Percentiles rank a stretch among this genome's conserved stretches.
Evolutionary conservation across 2,113 vertebrate genomes (phyloP).

Genomic region (Psephotus haematonotus): DNA sequence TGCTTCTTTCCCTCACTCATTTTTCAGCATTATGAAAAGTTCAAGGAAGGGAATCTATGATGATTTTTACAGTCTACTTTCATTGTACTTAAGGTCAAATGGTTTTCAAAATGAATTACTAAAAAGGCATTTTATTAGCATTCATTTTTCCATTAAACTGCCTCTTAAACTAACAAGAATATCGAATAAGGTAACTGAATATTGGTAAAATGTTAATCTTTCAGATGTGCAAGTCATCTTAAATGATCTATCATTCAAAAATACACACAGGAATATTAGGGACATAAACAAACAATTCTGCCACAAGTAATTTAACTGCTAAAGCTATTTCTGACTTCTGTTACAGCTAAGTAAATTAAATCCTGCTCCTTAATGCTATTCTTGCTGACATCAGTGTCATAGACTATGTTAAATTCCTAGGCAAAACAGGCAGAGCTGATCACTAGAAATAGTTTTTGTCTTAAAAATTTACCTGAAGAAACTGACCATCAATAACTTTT

Average conservation of each 20-base stretch:
- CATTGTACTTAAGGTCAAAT: constrained; percentile 62
- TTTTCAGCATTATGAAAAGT: constrained; percentile 70
- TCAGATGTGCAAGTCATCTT: background rate
- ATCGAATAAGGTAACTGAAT: background rate
- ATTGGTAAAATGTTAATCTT: constrained; percentile 8
- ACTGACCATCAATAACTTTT: background rate
- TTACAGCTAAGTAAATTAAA: background rate
- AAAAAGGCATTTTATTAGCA: constrained; percentile 52
- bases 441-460: background rate
- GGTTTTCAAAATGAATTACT: constrained; percentile 62
- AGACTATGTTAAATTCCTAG: background rate
- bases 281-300: constrained; percentile 14
- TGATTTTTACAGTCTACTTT: constrained; percentile 61
- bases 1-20: constrained; percentile 52
- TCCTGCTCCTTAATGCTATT: background rate
- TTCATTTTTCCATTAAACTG: constrained; percentile 22
- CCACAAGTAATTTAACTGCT: background rate
- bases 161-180: constrained; percentile 10
- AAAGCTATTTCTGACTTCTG: background rate
- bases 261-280: background rate
- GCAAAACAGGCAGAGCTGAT: background rate
- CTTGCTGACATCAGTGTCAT: background rate
- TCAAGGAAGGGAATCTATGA: constrained; percentile 65
- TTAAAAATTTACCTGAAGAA: background rate
- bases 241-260: constrained; percentile 8